Conservation (phyloP, 2,888 invertebrate genomes). For the Pheosia gnoma region DNA sequence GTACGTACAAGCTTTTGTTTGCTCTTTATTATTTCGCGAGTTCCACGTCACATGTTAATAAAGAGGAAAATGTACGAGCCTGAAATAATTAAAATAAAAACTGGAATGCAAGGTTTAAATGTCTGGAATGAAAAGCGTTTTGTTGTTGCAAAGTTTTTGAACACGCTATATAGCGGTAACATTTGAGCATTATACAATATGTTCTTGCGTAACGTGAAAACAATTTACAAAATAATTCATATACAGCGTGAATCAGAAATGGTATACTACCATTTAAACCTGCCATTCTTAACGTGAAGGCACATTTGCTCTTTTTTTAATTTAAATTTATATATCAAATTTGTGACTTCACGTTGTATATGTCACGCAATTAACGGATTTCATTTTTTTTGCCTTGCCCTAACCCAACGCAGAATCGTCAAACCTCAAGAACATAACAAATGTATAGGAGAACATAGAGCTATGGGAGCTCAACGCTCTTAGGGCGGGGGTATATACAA, state of each 20-base stretch:
- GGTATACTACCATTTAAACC: no score
- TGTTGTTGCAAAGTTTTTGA: conserved; percentile 12
- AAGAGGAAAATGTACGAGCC: conserved; percentile 45
- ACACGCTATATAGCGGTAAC: conserved; percentile 6
- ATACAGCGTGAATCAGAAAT: no score
- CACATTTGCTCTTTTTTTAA: no score
- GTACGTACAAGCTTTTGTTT: conserved; percentile 49
- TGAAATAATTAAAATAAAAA: conserved; percentile 52
- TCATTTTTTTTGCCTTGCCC: no score
- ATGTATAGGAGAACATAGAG: no score
- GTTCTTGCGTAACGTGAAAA: background rate
- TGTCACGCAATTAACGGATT: no score
- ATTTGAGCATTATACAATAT: conserved; percentile 5
- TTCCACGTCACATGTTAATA: conserved; percentile 51
- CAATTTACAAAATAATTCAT: background rate
- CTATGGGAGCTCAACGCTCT: background rate
- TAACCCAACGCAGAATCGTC: background rate
- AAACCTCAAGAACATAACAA: background rate
- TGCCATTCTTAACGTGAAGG: no score
- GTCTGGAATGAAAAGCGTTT: conserved; percentile 16
- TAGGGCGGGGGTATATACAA: conserved; percentile 7
- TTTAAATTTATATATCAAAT: no score
- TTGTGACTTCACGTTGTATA: no score
- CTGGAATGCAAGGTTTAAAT: conserved; percentile 29
- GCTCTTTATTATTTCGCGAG: conserved; percentile 54